These are phyloP conservation scores for Cettia cetti DNA, from an alignment of 2,113 vertebrate genomes.

Conservation along the genomic window DNA sequence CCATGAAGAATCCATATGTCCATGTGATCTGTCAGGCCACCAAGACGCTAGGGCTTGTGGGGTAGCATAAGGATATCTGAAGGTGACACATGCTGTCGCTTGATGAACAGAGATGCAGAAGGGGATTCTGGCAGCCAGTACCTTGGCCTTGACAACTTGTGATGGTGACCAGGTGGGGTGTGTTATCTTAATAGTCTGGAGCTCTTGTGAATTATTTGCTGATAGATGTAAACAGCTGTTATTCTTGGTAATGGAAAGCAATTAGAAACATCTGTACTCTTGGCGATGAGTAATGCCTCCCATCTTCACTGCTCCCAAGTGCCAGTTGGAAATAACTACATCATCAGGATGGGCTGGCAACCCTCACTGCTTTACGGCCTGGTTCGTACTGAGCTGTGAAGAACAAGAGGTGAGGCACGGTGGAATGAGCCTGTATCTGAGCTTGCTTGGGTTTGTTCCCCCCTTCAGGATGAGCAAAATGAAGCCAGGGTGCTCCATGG, in stretches of 20 bases:
- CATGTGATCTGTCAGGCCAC: conserved; percentile 74
- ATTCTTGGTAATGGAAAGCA: conserved; percentile 99
- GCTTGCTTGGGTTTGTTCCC: neutral
- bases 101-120: conserved; percentile 79
- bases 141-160: conserved; percentile 86
- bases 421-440: conserved; percentile 23
- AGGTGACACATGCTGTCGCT: conserved; percentile 87
- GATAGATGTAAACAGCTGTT: conserved; percentile 99
- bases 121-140: conserved; percentile 77
- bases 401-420: conserved; percentile 77
- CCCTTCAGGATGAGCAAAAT: neutral
- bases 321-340: conserved; percentile 98
- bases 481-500: neutral
- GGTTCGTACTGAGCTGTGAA: conserved; percentile 91
- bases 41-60: conserved; percentile 77
- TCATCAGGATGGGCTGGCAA: conserved; percentile 81
- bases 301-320: conserved; percentile 86
- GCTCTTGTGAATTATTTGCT: conserved; percentile 99
- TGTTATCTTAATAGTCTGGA: conserved; percentile 99
- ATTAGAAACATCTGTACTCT: conserved; percentile 99
- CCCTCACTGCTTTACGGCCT: conserved; percentile 68
- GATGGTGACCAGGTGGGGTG: conserved; percentile 97
- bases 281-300: conserved; percentile 94
- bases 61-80: conserved; percentile 84
- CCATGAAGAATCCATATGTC: conserved; percentile 82